Base-by-base conservation (phyloP, 2,888 invertebrate species). In the Tenthredo amoena region DNA sequence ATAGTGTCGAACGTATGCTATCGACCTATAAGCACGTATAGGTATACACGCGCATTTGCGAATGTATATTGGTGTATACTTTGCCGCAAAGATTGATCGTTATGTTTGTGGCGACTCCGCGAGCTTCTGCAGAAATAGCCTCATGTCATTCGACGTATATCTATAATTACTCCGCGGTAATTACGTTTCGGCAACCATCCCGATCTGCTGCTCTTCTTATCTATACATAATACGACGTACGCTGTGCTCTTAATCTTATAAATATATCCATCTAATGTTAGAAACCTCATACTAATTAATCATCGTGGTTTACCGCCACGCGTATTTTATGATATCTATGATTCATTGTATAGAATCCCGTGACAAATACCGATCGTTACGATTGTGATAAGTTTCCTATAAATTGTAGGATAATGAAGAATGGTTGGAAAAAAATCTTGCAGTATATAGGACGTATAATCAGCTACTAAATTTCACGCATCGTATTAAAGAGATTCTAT, bases 121-220 rank as follows among this genome's bases (percentile, higher is more conserved):
- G 26, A 62, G 62, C 26, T 74, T 26, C 72, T 43, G 43, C 72
- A 74, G 72, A 43, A 74, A 74, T 74, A 74, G 43, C 72, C 72
- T 18, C 62, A 26, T 26, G 65, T 50, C 21, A 84, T 58, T 62
- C 37, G 43, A 62, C 18, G 31, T 72, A 81, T 62, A 62, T 26
- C 37, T 82, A 85, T 71, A 74, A 58, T 74, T 40, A 85, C 82
- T 71, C 40, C 40, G 72, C 21, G 9, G 37, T 34, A 34, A 21
- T 83, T 81, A 50, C 62, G 62, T 62, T 62, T 62, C 26, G 62
- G 62, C 26, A 12, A 62, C 26, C 62, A 62, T 26, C 55, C 55
- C 55, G 55, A 55, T 55, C 7, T 10, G 55, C 55, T n/a, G 55
- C n/a, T n/a, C 55, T 7, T 10, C n/a, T 55, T 55, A 55, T 55